Conservation (phyloP, 2,888 invertebrate species). For the Unio pictorum region DNA sequence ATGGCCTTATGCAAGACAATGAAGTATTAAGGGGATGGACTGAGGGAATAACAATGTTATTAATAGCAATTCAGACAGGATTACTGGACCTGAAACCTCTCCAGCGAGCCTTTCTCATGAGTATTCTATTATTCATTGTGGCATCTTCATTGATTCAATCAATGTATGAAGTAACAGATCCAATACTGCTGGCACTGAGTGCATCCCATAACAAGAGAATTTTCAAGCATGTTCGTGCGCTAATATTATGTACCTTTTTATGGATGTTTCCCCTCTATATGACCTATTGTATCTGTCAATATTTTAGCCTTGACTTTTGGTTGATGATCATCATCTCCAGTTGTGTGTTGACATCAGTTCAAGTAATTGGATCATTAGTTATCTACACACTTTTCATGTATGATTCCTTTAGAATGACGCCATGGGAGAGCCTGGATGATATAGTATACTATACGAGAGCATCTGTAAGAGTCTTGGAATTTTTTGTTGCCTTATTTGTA, state of each 20-base stretch:
- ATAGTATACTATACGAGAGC: conserved; percentile 73
- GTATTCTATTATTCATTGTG: conserved; percentile 75
- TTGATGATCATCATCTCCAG: conserved; percentile 75
- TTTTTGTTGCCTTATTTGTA: conserved; percentile 74
- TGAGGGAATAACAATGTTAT: conserved; percentile 75
- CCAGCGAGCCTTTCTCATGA: conserved; percentile 74
- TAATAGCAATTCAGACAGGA: conserved; percentile 74
- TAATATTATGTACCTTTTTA: conserved; percentile 70
- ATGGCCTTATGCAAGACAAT: conserved; percentile 65
- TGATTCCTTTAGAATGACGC: conserved; percentile 67
- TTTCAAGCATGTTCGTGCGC: conserved; percentile 69
- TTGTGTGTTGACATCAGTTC: conserved; percentile 73
- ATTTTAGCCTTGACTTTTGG: conserved; percentile 74
- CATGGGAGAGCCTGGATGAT: conserved; percentile 75
- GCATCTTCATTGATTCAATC: conserved; percentile 76
- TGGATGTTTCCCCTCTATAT: conserved; percentile 72
- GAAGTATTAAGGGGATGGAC: conserved; percentile 72
- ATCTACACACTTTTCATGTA: conserved; percentile 74
- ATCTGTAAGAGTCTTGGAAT: conserved; percentile 73
- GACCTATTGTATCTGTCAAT: conserved; percentile 71
- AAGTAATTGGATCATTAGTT: conserved; percentile 73
- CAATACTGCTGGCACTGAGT: conserved; percentile 73
- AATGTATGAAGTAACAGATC: conserved; percentile 75
- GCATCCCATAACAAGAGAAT: conserved; percentile 71
- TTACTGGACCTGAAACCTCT: conserved; percentile 73